Base-by-base conservation (phyloP, 2,113 vertebrate genomes). In the Illadopsis cleaveri region DNA sequence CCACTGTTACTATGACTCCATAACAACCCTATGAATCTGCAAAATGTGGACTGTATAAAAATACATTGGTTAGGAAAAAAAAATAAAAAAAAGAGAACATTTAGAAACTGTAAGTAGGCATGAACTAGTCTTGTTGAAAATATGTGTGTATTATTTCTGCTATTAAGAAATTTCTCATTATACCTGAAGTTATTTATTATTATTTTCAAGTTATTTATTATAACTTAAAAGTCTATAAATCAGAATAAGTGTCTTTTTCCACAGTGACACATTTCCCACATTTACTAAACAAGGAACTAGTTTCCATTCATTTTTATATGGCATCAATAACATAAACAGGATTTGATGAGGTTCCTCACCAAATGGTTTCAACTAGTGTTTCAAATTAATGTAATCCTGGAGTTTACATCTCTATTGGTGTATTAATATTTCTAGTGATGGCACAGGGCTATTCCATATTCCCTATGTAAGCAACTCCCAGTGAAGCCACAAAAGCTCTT, bases 61-160 rank as follows among this genome's bases (percentile, higher is more conserved):
- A 44, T 9, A 33, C 1, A 13, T 10, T 7, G 2, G 61, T 58
- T 3, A n/a, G 17, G 11, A 53, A n/a, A 19, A 47, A 15, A 1
- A 28, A 14, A 11, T 12, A 14, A 7, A 11, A 1, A 35, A 2
- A 37, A 2, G 58, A 22, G 24, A 44, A 14, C 19, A 37, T 7
- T 9, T 42, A 68, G 28, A 56, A 58, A 5, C 16, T 56, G 11
- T 40, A 68, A 86, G 38, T 31, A 31, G 10, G 0, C 5, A 35
- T 44, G 21, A 82, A 42, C 6, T 15, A 57, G 2, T n/a, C 12
- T 72, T 62, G 4, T 33, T 56, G 28, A 84, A 75, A 75, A 10
- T 35, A 42, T 3, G 3, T 6, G 21, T 37, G 6, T 2, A 11
- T 44, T 86, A 37, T 66, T 82, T 76, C 24, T 82, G 5, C 17